A percentile compares a stretch with the other conserved stretches of the same genome.
phyloP scores from a whole-genome alignment of 2,888 invertebrate species.

The Xestia xanthographa region DNA sequence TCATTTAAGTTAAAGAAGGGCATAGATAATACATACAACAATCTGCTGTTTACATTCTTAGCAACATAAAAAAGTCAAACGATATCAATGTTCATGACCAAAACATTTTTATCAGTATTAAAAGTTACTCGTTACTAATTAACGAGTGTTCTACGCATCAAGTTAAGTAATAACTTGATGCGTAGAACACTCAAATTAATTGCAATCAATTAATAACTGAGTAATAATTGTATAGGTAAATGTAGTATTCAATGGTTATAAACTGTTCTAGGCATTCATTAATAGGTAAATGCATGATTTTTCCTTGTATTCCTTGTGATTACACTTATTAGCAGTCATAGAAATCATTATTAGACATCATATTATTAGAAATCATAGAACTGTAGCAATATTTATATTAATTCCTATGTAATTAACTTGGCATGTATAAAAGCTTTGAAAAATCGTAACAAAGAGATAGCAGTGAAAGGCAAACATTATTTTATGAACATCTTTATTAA shows the following conservation, averaged over 20 bases:
- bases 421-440: not conserved
- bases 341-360: too few species aligned
- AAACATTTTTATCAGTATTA: conserved; percentile 18
- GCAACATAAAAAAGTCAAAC: not conserved
- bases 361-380: not conserved
- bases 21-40: not conserved
- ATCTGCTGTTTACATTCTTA: conserved; percentile 32
- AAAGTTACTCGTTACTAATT: not conserved
- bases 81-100: conserved; percentile 13
- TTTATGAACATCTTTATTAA: conserved; percentile 39
- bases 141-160: not conserved
- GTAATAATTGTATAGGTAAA: not conserved
- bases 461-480: conserved; percentile 27
- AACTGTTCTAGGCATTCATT: not conserved
- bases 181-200: conserved; percentile 10
- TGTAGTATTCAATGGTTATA: not conserved
- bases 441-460: not conserved
- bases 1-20: not conserved
- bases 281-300: not conserved
- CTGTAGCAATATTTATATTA: not conserved
- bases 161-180: not conserved
- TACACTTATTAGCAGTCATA: too few species aligned
- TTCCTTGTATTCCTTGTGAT: not conserved
- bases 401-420: not conserved
- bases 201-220: not conserved